Evolutionary conservation across 2,888 invertebrate species (phyloP), one percentile per base, ranked within the genome.

Genomic region (Lasius fuliginosus): DNA sequence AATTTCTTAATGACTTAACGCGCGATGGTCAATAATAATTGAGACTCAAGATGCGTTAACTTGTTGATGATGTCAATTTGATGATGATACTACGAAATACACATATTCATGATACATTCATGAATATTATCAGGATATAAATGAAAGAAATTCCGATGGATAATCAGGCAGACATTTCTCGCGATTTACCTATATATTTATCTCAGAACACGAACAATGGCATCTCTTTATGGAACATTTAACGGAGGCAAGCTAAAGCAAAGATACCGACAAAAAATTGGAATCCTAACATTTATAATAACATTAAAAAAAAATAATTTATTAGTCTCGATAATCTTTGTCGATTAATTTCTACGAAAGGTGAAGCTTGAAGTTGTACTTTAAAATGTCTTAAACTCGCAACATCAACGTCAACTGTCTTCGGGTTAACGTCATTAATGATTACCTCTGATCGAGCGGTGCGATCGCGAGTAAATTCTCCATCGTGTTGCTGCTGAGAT

Each of bases 381-480:
- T 15, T 3, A 36, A 23, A 71, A 36, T 73, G 27, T 40, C 12
- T 15, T 1, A 73, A 58, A 33, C 42, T 46, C 23, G 6, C 46
- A n/a, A 36, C 18, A 56, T 12, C 5, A n/a, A 23, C 42, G n/a
- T 56, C 40, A n/a, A 33, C 15, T 27, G 18, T 46, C 18, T 8
- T 33, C 33, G 9, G 30, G 18, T 42, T 71, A 71, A 71, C 18
- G 3, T 23, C 12, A 27, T 79, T 60, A 79, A 79, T 42, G 53
- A 79, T 89, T 90, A 94, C 95, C 94, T 94, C 85, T 92, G 92
- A 88, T 94, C 94, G 90, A 94, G 92, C 49, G 95, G 94, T 74
- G 92, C 93, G 85, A 95, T 88, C 30, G 92, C 93, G 79, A 94
- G 87, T 27, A 95, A 86, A 90, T 93, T 94, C 23, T 92, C 90